Percentiles rank a stretch among this genome's conserved stretches.
phyloP scores from a whole-genome alignment of 2,113 vertebrate species.

The Cephalopterus ornatus region DNA sequence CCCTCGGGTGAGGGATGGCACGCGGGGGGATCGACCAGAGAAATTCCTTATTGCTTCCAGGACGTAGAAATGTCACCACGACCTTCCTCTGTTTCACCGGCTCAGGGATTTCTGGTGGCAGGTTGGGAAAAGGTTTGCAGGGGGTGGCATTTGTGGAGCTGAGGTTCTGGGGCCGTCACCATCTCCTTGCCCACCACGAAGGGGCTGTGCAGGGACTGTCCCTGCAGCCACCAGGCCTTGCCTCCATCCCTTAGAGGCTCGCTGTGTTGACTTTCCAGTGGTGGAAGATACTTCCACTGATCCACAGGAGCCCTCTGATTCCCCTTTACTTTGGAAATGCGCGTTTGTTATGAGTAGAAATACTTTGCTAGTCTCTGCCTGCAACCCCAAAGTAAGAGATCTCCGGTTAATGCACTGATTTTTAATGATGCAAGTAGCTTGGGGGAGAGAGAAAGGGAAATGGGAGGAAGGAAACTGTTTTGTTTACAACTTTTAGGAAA shows the following conservation, averaged over 20 bases:
- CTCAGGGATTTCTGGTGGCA: not conserved
- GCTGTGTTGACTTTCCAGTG: accelerated
- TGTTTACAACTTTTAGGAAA: not conserved
- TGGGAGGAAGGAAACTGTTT: not conserved
- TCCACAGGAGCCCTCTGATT: not conserved
- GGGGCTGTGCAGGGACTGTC: not conserved
- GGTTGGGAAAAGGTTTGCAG: not conserved
- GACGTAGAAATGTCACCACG: accelerated
- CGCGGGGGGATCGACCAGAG: not conserved
- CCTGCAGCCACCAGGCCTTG: not conserved
- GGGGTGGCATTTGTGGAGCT: not conserved
- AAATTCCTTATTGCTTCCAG: not conserved
- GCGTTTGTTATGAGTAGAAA: not conserved
- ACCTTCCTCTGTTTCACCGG: not conserved
- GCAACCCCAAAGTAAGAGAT: not conserved
- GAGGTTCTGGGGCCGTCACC: not conserved
- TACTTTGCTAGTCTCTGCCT: not conserved
- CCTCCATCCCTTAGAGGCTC: not conserved
- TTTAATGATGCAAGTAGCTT: not conserved
- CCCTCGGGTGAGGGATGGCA: not conserved
- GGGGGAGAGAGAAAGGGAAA: not conserved
- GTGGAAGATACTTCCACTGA: too few relatives aligned
- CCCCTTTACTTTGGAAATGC: not conserved
- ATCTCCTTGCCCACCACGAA: accelerated
- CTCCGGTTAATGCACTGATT: not conserved